These are phyloP conservation scores for Melanerpes aurifrons DNA, from an alignment of 2,113 vertebrate genomes.

Conservation along the genomic window DNA sequence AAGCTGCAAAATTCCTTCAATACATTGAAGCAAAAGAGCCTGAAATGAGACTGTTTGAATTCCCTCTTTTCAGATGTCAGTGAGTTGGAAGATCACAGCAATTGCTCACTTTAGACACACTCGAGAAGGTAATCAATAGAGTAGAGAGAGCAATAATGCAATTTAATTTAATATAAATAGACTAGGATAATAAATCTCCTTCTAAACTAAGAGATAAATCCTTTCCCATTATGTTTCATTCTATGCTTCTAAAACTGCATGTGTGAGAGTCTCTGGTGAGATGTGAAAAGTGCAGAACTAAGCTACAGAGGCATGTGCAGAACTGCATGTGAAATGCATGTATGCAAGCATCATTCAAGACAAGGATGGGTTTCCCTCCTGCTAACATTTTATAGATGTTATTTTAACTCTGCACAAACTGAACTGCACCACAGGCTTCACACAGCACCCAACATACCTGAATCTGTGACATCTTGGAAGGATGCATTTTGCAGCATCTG, in stretches of 20 bases:
- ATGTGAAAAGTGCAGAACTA: not conserved
- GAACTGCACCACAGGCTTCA: not conserved
- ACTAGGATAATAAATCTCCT: not conserved
- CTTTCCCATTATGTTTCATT: not conserved
- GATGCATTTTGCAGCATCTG: not conserved
- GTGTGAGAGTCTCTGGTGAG: not conserved
- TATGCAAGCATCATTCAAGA: not conserved
- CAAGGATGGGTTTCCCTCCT: not conserved
- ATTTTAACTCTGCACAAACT: not conserved
- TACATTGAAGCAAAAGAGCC: not conserved
- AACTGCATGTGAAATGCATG: not conserved
- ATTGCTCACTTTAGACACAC: not conserved
- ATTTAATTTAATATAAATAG: conserved; percentile 39
- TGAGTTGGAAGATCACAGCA: not conserved
- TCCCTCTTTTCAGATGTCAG: not conserved
- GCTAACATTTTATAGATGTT: not conserved
- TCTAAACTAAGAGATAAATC: not conserved
- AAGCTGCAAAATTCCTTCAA: not conserved
- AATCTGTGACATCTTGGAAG: not conserved
- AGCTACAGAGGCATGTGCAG: not conserved
- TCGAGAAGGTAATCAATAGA: conserved; percentile 9
- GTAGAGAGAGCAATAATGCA: not conserved
- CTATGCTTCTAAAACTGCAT: not conserved
- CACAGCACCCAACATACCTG: not conserved
- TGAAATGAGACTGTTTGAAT: not conserved